These are phyloP conservation scores for Lytechinus pictus DNA, from an alignment of 35 echinoderm and acorn worm species.

Conservation along the genomic window DNA sequence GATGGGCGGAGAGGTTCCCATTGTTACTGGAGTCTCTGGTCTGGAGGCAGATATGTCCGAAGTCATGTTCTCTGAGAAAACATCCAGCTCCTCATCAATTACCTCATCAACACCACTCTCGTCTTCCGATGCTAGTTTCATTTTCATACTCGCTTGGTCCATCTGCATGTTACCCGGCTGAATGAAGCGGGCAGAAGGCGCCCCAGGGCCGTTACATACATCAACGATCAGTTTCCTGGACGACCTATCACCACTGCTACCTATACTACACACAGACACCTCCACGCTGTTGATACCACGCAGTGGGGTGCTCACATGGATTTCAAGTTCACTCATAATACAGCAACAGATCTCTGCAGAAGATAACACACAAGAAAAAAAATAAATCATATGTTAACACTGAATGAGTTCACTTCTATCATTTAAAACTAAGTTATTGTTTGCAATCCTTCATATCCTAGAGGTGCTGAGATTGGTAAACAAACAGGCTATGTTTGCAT, in stretches of 20 bases:
- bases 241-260: conserved; percentile 5
- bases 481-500: background rate
- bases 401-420: background rate
- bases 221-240: background rate
- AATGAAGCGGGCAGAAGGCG: background rate
- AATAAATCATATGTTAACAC: background rate
- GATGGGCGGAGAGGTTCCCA: conserved; percentile 59
- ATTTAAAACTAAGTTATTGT: background rate
- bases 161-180: conserved; percentile 43
- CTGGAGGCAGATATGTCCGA: conserved; percentile 30
- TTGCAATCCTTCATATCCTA: background rate
- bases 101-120: conserved; percentile 48
- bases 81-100: conserved; percentile 68
- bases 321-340: conserved; percentile 93
- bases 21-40: conserved; percentile 35
- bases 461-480: background rate
- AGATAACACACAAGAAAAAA: background rate
- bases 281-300: conserved; percentile 48
- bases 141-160: conserved; percentile 32
- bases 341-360: conserved; percentile 62
- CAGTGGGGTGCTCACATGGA: conserved; percentile 65
- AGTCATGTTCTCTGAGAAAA: conserved; percentile 33
- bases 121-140: conserved; percentile 23
- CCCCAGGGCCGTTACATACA: background rate
- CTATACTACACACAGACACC: conserved; percentile 31